Conservation (phyloP, 2,888 invertebrate species). For the Lathronympha strigana region DNA sequence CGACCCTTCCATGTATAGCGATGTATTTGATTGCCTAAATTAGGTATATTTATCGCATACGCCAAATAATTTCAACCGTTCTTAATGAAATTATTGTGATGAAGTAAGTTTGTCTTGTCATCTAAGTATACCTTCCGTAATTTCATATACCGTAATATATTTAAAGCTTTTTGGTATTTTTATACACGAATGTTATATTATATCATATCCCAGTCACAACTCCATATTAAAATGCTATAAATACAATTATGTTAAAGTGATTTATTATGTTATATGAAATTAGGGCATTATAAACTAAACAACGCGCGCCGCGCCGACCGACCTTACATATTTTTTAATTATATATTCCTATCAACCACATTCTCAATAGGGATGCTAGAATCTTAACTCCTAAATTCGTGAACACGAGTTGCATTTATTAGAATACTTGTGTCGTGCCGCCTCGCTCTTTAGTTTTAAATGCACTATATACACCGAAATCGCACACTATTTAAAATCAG, state of each 20-base stretch:
- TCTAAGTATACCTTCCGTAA: neutral
- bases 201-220: neutral
- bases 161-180: neutral
- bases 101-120: conserved; percentile 9
- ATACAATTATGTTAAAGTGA: neutral
- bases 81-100: conserved; percentile 9
- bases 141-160: conserved; percentile 6
- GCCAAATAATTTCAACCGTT: neutral
- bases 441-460: conserved; percentile 18
- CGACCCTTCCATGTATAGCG: too few species aligned
- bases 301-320: conserved; percentile 2
- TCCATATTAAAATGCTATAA: neutral
- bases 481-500: too few species aligned
- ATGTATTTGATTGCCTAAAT: too few species aligned
- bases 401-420: conserved; percentile 7
- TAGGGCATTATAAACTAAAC: neutral
- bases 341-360: neutral
- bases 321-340: neutral
- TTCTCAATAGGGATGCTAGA: neutral
- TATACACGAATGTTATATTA: neutral
- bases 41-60: neutral
- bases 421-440: neutral
- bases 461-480: too few species aligned
- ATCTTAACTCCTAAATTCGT: neutral
- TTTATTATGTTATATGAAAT: conserved; percentile 7